Base-by-base conservation (phyloP, 2,888 invertebrate genomes). In the Copidosoma aretas region DNA sequence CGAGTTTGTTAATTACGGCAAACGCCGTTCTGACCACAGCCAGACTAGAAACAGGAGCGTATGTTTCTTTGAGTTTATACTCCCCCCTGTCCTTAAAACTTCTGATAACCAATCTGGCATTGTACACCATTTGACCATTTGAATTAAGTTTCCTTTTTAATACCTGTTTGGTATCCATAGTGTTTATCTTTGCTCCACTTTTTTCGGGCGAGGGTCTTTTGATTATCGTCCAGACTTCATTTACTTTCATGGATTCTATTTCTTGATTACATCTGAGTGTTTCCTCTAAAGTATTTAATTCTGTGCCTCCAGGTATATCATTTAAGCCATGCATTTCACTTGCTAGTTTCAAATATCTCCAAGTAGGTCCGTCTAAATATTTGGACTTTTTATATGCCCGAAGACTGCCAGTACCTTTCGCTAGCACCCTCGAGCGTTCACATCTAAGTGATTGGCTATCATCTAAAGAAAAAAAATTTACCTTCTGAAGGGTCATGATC, bases 91-190 rank as follows among this genome's bases (percentile, higher is more conserved):
- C 61, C 54, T 58, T 53, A 52, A 64, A 65, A 24, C 60, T 61
- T 65, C 62, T 57, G 5, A 49, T 39, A 4, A 69, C 69, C 12
- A 69, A n/a, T 60, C 69, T 1, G 12, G 65, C 58, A 58, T 65
- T 69, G 57, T 56, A 57, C 39, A 49, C 43, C 14, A 24, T 10
- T 12, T 24, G 5, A 4, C 59, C 32, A 49, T 22, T 22, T 19
- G 10, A 1, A 0, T 25, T 60, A 5, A 65, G 3, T 69, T 69
- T 69, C n/a, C n/a, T 60, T 60, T 58, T 63, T 21, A 67, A 64
- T 10, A 70, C 64, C 67, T 67, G 67, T 32, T 54, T 62, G 15
- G 53, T 63, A 39, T 64, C 59, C n/a, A 64, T 57, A 2, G 49
- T 64, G 21, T 64, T 12, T 3, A 24, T 21, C n/a, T 60, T 52